Base-by-base conservation (phyloP, 2,113 vertebrate genomes). In the Scomber colias region DNA sequence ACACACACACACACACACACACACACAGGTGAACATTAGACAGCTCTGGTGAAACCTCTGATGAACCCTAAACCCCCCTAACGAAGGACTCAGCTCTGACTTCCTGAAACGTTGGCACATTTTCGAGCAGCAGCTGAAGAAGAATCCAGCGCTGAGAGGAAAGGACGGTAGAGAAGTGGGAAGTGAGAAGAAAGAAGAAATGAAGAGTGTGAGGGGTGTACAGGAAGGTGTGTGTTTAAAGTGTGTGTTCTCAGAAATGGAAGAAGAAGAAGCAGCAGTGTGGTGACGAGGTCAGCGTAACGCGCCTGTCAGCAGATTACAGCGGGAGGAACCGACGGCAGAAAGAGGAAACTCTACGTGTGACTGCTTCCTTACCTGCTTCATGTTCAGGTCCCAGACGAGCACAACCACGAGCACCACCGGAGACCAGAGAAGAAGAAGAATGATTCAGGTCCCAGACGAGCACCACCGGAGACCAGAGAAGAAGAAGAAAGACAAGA, bases 261-360 rank as follows among this genome's bases (percentile, higher is more conserved):
- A 21, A 21, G 76, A 90, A 89, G 79, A 69, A 90, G 90, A 92
- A 92, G 66, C 71, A 75, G 30, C 70, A 60, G 65, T 77, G 71
- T 5, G 75, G 54, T 73, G 79, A 75, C 54, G 19, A 80, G 89
- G 78, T 84, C 76, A 67, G 57, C 74, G 50, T 53, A 81, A 62
- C 40, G 49, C 50, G 35, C 49, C 56, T 66, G 84, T 89, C 88
- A 91, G 87, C 86, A 92, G 40, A 78, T 84, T 63, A 54, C 71
- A 81, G 72, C 65, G 35, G 1, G 3, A 35, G 9, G 35, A 8
- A 35, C 35, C 6, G 35, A 5, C 35, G 35, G 35, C 35, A 6
- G 35, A 16, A 88, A 90, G 83, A 86, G 88, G 83, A 90, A 90
- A 24, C 63, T 16, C 3, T 16, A 3, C 10, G 64, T 49, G 53